Evolutionary conservation across 2,888 invertebrate genomes (phyloP).

Genomic region (Idaea dimidiata): DNA sequence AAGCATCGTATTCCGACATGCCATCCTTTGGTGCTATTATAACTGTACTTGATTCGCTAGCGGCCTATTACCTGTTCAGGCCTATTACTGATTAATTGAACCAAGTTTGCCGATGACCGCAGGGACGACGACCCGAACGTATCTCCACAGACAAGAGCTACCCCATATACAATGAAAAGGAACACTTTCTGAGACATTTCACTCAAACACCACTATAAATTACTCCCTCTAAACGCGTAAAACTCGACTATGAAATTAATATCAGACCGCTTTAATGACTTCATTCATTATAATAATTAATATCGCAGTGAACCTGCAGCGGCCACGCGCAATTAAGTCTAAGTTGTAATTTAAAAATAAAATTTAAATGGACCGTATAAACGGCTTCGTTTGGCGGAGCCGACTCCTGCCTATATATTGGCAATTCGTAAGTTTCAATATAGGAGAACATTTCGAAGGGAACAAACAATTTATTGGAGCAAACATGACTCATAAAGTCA

Average conservation of each 20-base stretch:
- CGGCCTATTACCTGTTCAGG: slow-evolving; percentile 36
- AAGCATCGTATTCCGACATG: slow-evolving; percentile 24
- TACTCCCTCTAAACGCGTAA: slow-evolving; percentile 26
- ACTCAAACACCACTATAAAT: slow-evolving; percentile 41
- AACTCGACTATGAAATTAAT: slow-evolving; percentile 11
- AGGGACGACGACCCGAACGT: slow-evolving; percentile 47
- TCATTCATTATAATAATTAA: slow-evolving; percentile 12
- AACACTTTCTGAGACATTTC: slow-evolving; percentile 45
- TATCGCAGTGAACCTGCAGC: slow-evolving; percentile 20
- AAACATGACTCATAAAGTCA: slow-evolving; percentile 65
- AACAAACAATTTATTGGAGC: slow-evolving; percentile 55
- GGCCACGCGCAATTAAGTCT: slow-evolving; percentile 13
- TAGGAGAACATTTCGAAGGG: slow-evolving; percentile 40
- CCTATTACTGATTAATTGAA: slow-evolving; percentile 49
- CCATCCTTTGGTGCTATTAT: slow-evolving; percentile 26
- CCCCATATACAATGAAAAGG: slow-evolving; percentile 41
- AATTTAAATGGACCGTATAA: slow-evolving; percentile 35
- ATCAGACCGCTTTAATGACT: slow-evolving; percentile 14
- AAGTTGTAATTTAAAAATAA: slow-evolving; percentile 29
- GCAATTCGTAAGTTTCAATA: slow-evolving; percentile 52
- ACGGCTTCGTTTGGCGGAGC: slow-evolving; percentile 28
- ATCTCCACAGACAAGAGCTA: slow-evolving; percentile 30
- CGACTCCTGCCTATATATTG: slow-evolving; percentile 36
- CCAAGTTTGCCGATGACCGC: slow-evolving; percentile 39
- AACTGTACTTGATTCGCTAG: slow-evolving; percentile 33